Evolutionary conservation across 2,888 invertebrate species (phyloP), one percentile per base, ranked within the genome.

Genomic region (Uloborus plumipes): DNA sequence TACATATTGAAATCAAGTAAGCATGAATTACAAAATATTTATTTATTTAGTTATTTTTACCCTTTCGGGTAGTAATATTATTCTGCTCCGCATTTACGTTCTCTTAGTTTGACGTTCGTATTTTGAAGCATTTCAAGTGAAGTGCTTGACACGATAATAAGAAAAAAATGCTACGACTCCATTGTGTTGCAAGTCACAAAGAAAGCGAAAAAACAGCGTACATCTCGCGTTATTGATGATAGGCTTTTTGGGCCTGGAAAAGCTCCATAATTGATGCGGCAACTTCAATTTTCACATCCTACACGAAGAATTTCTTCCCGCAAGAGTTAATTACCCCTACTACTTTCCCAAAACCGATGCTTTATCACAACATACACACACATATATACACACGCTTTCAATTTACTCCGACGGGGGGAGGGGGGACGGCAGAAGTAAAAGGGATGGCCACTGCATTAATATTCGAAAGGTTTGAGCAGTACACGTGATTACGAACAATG

Each of bases 221-320:
- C 39, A 18, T 20, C 26, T 31, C 9, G 70, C 65, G 70, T 76
- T 82, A 82, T 82, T 82, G 81, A 82, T 82, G 81, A 76, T 81
- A 74, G 70, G 47, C 71, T 55, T 70, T 64, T 67, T 50, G 70
- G 53, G 65, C 51, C 22, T 18, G 22, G 71, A 64, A n/a, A 75
- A 71, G 66, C 53, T 75, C 81, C 70, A 82, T 82, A 82, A 82
- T 82, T 82, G 81, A 82, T 82, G 81, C 71, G 65, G 64, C 81
- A 71, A 82, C 81, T 82, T 82, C 81, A 82, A 82, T 82, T 82
- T 82, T 82, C 81, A 71, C 81, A 71, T 75, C 80, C 50, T 39
- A 39, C 39, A 39, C 39, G 39, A 39, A 39, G 39, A 39, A 39
- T 39, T 39, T 39, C 80, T 75, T 65, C 69, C 16, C 64, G 64